phyloP scores from a whole-genome alignment of 2,888 invertebrate genomes.

The Gastrophysa polygoni region DNA sequence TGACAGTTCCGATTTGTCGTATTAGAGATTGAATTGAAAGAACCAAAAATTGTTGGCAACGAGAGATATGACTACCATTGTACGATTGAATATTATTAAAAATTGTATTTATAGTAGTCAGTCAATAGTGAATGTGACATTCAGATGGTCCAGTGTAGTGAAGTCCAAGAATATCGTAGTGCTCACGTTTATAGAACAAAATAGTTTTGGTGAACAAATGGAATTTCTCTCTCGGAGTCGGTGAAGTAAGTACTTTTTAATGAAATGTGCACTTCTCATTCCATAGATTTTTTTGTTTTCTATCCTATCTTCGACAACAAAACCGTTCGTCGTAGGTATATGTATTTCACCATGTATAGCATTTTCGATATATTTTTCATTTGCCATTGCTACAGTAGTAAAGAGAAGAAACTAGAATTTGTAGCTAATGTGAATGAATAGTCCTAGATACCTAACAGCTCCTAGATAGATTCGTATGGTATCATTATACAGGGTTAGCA shows the following conservation, averaged over 20 bases:
- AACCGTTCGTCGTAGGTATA: too few relatives aligned
- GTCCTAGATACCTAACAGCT: too few relatives aligned
- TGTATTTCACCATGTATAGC: too few relatives aligned
- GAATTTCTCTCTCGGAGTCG: not conserved
- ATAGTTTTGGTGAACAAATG: not conserved
- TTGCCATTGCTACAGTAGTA: conserved; percentile 7
- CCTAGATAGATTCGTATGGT: too few relatives aligned
- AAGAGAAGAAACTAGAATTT: conserved; percentile 42
- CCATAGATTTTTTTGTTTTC: not conserved
- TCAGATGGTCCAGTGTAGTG: not conserved
- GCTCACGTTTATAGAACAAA: not conserved
- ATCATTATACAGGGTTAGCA: too few relatives aligned
- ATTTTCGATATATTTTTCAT: not conserved
- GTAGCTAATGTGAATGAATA: conserved; percentile 4
- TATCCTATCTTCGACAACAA: not conserved
- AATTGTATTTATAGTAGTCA: too few relatives aligned
- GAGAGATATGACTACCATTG: too few relatives aligned
- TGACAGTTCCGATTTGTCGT: too few relatives aligned
- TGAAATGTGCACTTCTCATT: not conserved
- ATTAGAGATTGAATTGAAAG: too few relatives aligned
- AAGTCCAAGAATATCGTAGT: not conserved
- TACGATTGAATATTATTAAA: too few relatives aligned
- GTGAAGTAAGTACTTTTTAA: not conserved
- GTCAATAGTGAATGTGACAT: not conserved
- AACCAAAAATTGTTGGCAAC: too few relatives aligned